Conservation (phyloP, 2,797 vertebrate genomes). For the Coendou prehensilis region DNA sequence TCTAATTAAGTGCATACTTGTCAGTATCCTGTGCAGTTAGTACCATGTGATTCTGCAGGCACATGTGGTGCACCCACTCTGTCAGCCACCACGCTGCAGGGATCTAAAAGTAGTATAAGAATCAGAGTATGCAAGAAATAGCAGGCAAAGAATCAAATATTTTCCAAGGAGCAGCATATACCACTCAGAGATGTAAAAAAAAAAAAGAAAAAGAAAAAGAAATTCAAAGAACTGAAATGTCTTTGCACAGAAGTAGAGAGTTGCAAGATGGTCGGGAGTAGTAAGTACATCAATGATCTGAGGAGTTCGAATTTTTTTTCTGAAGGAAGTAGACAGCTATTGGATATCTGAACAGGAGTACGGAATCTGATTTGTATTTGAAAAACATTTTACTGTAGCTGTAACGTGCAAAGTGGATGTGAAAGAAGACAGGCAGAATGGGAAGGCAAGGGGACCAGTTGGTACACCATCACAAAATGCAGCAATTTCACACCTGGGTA, state of each 20-base stretch:
- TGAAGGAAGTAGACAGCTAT: neutral
- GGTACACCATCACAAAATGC: neutral
- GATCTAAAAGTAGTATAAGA: neutral
- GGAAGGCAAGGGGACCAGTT: neutral
- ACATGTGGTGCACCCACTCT: neutral
- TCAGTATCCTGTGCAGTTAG: neutral
- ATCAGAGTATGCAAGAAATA: neutral
- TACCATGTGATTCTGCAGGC: neutral
- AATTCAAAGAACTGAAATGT: neutral
- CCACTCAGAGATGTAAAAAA: neutral
- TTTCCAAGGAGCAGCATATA: neutral
- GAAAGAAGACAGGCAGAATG: neutral
- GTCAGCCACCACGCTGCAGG: neutral
- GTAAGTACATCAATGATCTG: neutral
- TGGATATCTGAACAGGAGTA: neutral
- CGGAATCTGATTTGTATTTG: neutral
- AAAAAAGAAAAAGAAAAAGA: neutral
- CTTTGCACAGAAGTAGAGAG: neutral
- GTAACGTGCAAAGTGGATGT: neutral
- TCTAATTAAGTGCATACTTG: neutral
- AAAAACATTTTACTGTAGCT: slow-evolving; percentile 1
- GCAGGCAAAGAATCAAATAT: neutral
- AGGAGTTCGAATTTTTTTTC: slow-evolving; percentile 6
- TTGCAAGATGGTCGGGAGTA: neutral
- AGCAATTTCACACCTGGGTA: neutral